Conservation (phyloP, 2,113 vertebrate species). For the Anoura caudifer region DNA sequence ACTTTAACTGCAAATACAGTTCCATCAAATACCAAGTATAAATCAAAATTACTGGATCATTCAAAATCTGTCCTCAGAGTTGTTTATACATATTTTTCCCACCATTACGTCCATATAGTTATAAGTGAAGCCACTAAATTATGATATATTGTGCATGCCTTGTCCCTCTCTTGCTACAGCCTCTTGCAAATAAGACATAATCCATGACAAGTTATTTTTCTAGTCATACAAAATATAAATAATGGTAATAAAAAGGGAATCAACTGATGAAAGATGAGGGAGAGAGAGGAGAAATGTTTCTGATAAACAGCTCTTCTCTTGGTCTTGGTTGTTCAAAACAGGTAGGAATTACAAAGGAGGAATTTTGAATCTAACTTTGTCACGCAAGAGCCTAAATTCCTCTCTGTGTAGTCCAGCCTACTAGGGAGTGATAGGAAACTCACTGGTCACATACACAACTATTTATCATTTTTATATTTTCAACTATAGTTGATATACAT, state of each 20-base stretch:
- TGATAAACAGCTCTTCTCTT: conserved; percentile 3
- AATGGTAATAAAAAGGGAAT: conserved; percentile 75
- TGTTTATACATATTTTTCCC: conserved; percentile 81
- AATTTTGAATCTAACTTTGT: background rate
- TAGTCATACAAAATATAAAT: conserved; percentile 79
- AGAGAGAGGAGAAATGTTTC: conserved; percentile 25
- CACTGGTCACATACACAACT: background rate
- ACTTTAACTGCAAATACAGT: conserved; percentile 81
- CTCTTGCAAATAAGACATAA: conserved; percentile 71
- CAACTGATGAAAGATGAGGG: conserved; percentile 60
- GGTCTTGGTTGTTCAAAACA: background rate
- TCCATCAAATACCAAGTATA: conserved; percentile 80
- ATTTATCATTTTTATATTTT: too few species aligned
- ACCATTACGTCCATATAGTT: conserved; percentile 73
- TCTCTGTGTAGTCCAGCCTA: background rate
- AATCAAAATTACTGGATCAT: conserved; percentile 85
- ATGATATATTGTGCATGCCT: conserved; percentile 78
- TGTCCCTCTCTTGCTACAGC: conserved; percentile 57
- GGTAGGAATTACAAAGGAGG: conserved; percentile 16
- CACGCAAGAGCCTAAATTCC: background rate
- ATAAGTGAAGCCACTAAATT: conserved; percentile 76
- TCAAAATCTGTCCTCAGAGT: conserved; percentile 76
- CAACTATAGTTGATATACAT: too few species aligned
- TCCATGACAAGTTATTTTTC: conserved; percentile 77
- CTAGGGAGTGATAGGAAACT: background rate